phyloP scores from a whole-genome alignment of 2,888 invertebrate genomes.

The Lasiommata megera region DNA sequence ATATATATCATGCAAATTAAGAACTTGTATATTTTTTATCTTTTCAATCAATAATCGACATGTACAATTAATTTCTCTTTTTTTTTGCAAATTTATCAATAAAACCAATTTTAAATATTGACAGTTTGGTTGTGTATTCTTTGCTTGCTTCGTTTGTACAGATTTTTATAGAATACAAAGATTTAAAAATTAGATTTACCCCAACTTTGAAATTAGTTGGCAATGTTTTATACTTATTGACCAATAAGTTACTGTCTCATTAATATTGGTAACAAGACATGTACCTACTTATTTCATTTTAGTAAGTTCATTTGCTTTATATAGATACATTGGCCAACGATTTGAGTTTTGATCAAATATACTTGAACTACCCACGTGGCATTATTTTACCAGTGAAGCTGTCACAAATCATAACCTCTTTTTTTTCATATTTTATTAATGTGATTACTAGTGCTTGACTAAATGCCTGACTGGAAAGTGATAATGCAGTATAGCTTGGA shows the following conservation, averaged over 20 bases:
- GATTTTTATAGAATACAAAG: background rate
- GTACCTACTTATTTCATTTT: too few species aligned
- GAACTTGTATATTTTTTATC: conserved; percentile 77
- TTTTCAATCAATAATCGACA: conserved; percentile 78
- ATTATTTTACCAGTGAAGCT: background rate
- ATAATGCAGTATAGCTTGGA: background rate
- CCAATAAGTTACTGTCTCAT: too few species aligned
- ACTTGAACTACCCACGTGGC: background rate
- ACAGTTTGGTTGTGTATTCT: conserved; percentile 36
- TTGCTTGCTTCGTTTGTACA: conserved; percentile 11
- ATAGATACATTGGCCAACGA: too few species aligned
- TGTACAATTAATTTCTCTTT: conserved; percentile 75
- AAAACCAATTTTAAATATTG: conserved; percentile 78
- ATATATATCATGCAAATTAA: conserved; percentile 76
- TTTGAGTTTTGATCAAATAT: background rate
- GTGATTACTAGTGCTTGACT: conserved; percentile 2
- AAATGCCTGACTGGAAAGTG: conserved; percentile 3
- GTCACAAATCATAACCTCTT: background rate
- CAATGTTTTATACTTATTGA: too few species aligned
- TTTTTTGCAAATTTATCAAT: conserved; percentile 78
- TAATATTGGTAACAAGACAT: too few species aligned
- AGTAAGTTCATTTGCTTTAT: too few species aligned
- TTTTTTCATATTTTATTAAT: conserved; percentile 3
- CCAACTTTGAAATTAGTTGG: background rate
- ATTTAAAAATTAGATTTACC: background rate